Evolutionary conservation across 2,888 invertebrate species (phyloP).

Genomic region (Chymomyza procnemis): DNA sequence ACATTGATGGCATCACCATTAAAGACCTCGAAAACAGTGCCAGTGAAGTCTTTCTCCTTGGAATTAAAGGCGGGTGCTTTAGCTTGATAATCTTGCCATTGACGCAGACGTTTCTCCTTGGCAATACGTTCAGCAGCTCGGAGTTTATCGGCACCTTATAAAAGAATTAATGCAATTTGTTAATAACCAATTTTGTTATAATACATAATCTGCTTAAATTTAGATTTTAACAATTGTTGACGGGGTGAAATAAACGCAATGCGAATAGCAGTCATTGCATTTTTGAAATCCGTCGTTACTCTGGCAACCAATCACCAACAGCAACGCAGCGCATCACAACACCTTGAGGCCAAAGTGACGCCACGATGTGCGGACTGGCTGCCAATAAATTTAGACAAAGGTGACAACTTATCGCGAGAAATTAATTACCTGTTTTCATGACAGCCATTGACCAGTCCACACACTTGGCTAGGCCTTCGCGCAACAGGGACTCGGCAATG

Average conservation of each 20-base stretch:
- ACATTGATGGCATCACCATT: slow-evolving; percentile 96
- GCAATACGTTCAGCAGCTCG: slow-evolving; percentile 91
- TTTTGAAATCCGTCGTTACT: slow-evolving; percentile 77
- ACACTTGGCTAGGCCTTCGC: slow-evolving; percentile 95
- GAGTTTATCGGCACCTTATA: slow-evolving; percentile 89
- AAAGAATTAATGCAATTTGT: background rate
- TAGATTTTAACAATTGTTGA: slow-evolving; percentile 56
- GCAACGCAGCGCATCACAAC: slow-evolving; percentile 47
- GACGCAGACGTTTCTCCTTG: slow-evolving; percentile 89
- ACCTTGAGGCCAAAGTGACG: slow-evolving; percentile 45
- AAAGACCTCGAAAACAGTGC: slow-evolving; percentile 92
- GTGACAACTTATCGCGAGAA: no score
- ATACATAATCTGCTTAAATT: slow-evolving; percentile 7
- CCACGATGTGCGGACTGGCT: slow-evolving; percentile 38
- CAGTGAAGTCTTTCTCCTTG: slow-evolving; percentile 90
- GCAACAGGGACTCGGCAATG: slow-evolving; percentile 94
- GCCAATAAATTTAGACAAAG: slow-evolving; percentile 19
- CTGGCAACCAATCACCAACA: slow-evolving; percentile 57
- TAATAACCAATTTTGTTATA: background rate
- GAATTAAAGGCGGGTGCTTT: slow-evolving; percentile 85
- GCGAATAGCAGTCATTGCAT: slow-evolving; percentile 59
- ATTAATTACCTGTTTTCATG: slow-evolving; percentile 82
- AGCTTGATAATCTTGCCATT: slow-evolving; percentile 95
- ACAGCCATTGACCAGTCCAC: slow-evolving; percentile 95
- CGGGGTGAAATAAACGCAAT: slow-evolving; percentile 78